Percentiles rank a stretch among this genome's conserved stretches.
These are phyloP conservation scores for Abramis brama DNA, from an alignment of 2,113 vertebrate genomes.

Conservation along the genomic window DNA sequence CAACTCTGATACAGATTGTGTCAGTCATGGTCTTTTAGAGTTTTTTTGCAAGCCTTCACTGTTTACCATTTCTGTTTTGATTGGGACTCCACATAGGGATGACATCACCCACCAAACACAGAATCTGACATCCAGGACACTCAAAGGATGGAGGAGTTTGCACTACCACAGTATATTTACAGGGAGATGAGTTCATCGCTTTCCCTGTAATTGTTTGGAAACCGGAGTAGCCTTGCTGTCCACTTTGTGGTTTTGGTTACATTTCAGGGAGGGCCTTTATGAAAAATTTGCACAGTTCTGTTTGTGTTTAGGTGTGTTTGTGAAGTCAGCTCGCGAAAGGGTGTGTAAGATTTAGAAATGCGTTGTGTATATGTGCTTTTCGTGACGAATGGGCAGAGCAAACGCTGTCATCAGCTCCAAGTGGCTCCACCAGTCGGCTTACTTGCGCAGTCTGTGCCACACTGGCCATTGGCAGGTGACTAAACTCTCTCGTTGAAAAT, in stretches of 20 bases:
- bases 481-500: slow-evolving; percentile 48
- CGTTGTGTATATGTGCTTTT: not conserved
- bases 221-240: slow-evolving; percentile 24
- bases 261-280: slow-evolving; percentile 23
- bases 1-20: slow-evolving; percentile 8
- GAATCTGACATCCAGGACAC: slow-evolving; percentile 55
- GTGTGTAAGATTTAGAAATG: slow-evolving; percentile 22
- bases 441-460: slow-evolving; percentile 51
- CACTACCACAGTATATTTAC: slow-evolving; percentile 51
- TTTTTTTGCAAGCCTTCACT: slow-evolving; percentile 32
- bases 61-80: slow-evolving; percentile 62
- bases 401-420: slow-evolving; percentile 55
- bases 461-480: slow-evolving; percentile 53
- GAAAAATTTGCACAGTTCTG: slow-evolving; percentile 13
- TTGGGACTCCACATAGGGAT: slow-evolving; percentile 57
- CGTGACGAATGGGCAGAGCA: slow-evolving; percentile 36
- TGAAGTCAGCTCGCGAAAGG: slow-evolving; percentile 11
- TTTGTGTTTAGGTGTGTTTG: slow-evolving; percentile 41
- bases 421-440: slow-evolving; percentile 60
- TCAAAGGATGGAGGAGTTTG: slow-evolving; percentile 54
- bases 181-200: slow-evolving; percentile 50
- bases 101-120: slow-evolving; percentile 69
- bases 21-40: slow-evolving; percentile 43
- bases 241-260: slow-evolving; percentile 8
- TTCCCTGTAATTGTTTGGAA: not conserved